Conservation (phyloP, 2,888 invertebrate genomes). For the Campoletis raptor region DNA sequence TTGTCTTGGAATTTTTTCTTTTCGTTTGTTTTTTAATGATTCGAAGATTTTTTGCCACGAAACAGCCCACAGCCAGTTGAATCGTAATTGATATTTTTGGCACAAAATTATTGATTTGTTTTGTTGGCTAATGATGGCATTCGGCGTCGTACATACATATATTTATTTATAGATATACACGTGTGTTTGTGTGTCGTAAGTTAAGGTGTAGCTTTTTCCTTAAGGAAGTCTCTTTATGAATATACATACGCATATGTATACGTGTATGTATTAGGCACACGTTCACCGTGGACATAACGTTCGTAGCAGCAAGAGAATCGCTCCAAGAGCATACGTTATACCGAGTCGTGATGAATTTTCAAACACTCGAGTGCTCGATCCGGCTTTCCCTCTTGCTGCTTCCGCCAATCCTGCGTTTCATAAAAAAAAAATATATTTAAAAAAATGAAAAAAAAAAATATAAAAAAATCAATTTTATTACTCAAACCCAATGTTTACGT, state of each 20-base stretch:
- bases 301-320: slow-evolving; percentile 67
- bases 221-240: slow-evolving; percentile 37
- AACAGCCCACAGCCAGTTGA: slow-evolving; percentile 49
- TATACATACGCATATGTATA: slow-evolving; percentile 22
- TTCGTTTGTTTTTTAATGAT: slow-evolving; percentile 15
- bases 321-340: slow-evolving; percentile 62
- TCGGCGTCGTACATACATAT: slow-evolving; percentile 35
- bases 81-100: slow-evolving; percentile 53
- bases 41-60: slow-evolving; percentile 24
- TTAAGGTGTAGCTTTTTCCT: slow-evolving; percentile 6
- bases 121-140: slow-evolving; percentile 31
- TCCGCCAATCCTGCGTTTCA: slow-evolving; percentile 80
- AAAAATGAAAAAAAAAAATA: background rate
- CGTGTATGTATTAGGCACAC: slow-evolving; percentile 45
- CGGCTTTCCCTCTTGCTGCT: slow-evolving; percentile 81
- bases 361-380: slow-evolving; percentile 64
- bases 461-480: slow-evolving; percentile 15
- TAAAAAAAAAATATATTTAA: background rate
- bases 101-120: slow-evolving; percentile 61
- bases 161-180: slow-evolving; percentile 32
- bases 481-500: background rate
- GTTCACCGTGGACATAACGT: slow-evolving; percentile 73
- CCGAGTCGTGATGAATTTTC: slow-evolving; percentile 53
- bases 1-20: slow-evolving; percentile 30
- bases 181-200: background rate